These are phyloP conservation scores for Corbicula japonica DNA, from an alignment of 2,888 invertebrate species.

Conservation along the genomic window DNA sequence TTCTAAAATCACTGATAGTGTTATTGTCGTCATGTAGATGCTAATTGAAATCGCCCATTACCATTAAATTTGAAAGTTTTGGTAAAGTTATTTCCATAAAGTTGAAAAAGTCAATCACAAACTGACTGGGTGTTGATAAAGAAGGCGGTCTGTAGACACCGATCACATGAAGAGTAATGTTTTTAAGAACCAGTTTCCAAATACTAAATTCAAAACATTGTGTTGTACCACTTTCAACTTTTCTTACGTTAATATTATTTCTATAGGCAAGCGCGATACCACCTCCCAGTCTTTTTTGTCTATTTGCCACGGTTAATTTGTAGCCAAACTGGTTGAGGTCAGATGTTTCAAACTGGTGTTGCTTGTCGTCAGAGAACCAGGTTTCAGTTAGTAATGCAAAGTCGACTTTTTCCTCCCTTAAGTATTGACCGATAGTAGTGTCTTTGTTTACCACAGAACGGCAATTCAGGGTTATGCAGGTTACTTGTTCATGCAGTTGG, in stretches of 20 bases:
- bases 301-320: conserved; percentile 25
- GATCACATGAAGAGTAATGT: conserved; percentile 13
- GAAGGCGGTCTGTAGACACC: conserved; percentile 39
- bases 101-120: conserved; percentile 24
- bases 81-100: conserved; percentile 23
- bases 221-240: conserved; percentile 4
- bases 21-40: conserved; percentile 13
- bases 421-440: conserved; percentile 25
- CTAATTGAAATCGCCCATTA: conserved; percentile 30
- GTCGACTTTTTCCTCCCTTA: conserved; percentile 32
- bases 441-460: conserved; percentile 31
- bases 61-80: conserved; percentile 24
- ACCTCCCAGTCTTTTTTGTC: conserved; percentile 15
- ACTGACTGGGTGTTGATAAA: conserved; percentile 11
- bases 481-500: neutral
- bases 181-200: conserved; percentile 15
- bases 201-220: conserved; percentile 14
- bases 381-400: conserved; percentile 43
- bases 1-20: neutral
- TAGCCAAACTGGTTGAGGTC: conserved; percentile 42
- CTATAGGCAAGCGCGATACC: conserved; percentile 21
- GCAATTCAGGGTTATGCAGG: conserved; percentile 12
- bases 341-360: conserved; percentile 36
- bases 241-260: conserved; percentile 16
- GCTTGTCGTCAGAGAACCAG: conserved; percentile 43